Evolutionary conservation across 2,888 invertebrate species (phyloP).

Genomic region (Cephus rjabovi): DNA sequence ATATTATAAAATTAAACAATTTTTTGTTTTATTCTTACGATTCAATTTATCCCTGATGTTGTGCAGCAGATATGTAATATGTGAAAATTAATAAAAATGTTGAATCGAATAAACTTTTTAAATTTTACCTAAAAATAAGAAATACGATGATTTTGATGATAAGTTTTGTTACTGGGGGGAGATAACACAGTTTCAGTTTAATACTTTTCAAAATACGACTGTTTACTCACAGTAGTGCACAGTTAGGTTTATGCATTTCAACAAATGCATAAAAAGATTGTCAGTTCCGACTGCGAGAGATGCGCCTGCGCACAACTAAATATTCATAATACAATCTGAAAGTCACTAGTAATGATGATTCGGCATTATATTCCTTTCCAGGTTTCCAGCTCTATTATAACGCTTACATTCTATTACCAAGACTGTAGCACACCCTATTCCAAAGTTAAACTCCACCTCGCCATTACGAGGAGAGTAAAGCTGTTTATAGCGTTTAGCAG

Average conservation of each 20-base stretch:
- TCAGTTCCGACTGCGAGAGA: not conserved
- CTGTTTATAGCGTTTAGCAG: slow-evolving; percentile 58
- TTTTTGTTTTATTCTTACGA: not conserved
- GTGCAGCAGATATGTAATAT: no score
- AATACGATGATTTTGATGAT: no score
- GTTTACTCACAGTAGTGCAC: no score
- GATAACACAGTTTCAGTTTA: no score
- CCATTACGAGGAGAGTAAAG: slow-evolving; percentile 52
- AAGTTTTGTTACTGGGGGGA: no score
- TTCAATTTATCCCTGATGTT: not conserved
- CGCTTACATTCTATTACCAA: slow-evolving; percentile 51
- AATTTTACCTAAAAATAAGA: no score
- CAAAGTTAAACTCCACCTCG: slow-evolving; percentile 51
- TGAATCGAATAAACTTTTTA: no score
- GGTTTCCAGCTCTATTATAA: slow-evolving; percentile 49
- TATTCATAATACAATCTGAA: not conserved
- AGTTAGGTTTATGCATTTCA: no score
- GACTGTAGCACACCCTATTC: slow-evolving; percentile 38
- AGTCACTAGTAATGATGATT: slow-evolving; percentile 1
- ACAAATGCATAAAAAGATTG: no score
- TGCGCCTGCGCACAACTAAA: not conserved
- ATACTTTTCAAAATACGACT: no score
- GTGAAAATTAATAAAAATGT: not conserved
- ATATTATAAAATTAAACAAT: not conserved
- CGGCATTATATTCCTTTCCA: slow-evolving; percentile 19